Base-by-base conservation (phyloP, 2,888 invertebrate genomes). In the Unio delphinus region DNA sequence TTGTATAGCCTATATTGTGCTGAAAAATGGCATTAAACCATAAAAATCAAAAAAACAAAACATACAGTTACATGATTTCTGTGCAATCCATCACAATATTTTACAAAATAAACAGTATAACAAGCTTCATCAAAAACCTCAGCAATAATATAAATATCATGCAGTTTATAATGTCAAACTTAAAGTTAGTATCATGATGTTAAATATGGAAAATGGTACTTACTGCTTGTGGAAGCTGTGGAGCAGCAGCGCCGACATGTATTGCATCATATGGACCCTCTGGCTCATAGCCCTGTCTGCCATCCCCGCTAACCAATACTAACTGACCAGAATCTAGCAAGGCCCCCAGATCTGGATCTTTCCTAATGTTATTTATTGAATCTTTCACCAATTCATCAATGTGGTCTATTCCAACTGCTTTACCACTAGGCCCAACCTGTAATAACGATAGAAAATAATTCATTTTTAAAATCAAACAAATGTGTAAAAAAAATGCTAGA, bases 311-410 rank as follows among this genome's bases (percentile, higher is more conserved):
- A 54, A 89, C 83, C 68, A 90, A 67, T 66, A 83, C 80, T 55
- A 90, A 66, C 61, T 83, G 82, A 17, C 86, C 88, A 28, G 76
- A 72, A n/a, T 88, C 86, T 65, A 90, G 57, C 64, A 89, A 68
- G 0, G 64, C 34, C 7, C 63, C 73, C 18, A 83, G 69, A 6
- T 74, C 66, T 5, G 80, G 69, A 68, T 88, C 85, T 74, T 88
- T 89, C 58, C 80, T 76, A 23, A 99, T 93, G 90, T 99, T 99
- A 77, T 92, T 91, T 55, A 91, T 92, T 17, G 97, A 94, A 83
- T 94, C 90, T 65, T 93, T 77, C 4, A 90, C 88, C 30, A 90
- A 81, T 54, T 89, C 87, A 56, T 86, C 83, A 45, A 90, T 90
- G 77, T 90, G 90, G 69, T 90, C 90, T 64, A 90, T 88, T n/a